Evolutionary conservation across 2,888 invertebrate genomes (phyloP).

Genomic region (Quadroppia sp.): DNA sequence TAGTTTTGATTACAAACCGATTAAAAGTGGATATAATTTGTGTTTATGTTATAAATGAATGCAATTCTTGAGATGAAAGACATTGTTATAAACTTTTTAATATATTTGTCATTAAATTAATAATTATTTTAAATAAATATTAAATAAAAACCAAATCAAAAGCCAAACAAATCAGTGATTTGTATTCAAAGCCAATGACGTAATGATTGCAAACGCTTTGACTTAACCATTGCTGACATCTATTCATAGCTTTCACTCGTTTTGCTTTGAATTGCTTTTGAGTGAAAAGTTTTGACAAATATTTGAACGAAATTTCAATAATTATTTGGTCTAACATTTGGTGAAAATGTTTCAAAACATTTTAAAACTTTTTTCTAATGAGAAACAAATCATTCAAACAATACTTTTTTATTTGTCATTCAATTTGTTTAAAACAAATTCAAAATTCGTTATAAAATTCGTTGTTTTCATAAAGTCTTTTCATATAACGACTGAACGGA

Average conservation of each 20-base stretch:
- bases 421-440: too few species aligned
- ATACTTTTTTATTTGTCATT: too few species aligned
- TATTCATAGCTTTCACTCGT: neutral
- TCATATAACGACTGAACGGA: too few species aligned
- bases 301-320: too few species aligned
- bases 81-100: conserved; percentile 31
- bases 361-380: too few species aligned
- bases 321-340: too few species aligned
- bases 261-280: too few species aligned
- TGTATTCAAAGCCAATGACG: conserved; percentile 24
- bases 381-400: too few species aligned
- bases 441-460: too few species aligned
- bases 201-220: neutral
- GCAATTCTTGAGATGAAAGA: neutral
- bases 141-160: neutral
- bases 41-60: neutral
- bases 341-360: too few species aligned
- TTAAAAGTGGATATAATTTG: neutral
- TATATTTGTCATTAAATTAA: neutral
- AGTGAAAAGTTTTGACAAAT: too few species aligned
- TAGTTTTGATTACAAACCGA: neutral
- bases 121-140: neutral
- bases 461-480: too few species aligned
- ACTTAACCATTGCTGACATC: conserved; percentile 5
- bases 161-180: conserved; percentile 6